A percentile compares a stretch with the other conserved stretches of the same genome.
These are phyloP conservation scores for Eupithecia abbreviata DNA, from an alignment of 2,888 invertebrate species.

Conservation along the genomic window DNA sequence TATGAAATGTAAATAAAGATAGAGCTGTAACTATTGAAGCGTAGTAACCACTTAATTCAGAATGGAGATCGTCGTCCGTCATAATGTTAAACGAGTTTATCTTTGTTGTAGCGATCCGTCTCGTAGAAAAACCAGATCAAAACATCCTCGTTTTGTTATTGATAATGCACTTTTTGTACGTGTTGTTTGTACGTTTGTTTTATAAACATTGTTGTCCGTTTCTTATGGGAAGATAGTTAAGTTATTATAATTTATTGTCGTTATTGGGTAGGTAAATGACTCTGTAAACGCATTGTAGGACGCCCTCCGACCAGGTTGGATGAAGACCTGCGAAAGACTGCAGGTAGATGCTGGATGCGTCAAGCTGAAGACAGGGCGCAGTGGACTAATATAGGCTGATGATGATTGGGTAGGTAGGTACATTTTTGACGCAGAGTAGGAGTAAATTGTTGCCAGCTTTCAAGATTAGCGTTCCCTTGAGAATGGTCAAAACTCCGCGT, in stretches of 20 bases:
- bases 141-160: slow-evolving; percentile 29
- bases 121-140: slow-evolving; percentile 26
- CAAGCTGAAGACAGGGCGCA: no score
- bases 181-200: slow-evolving; percentile 20
- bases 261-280: no score
- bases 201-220: slow-evolving; percentile 15
- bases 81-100: slow-evolving; percentile 1
- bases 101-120: slow-evolving; percentile 20
- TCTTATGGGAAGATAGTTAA: not conserved
- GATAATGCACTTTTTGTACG: slow-evolving; percentile 5
- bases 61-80: slow-evolving; percentile 23
- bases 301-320: no score
- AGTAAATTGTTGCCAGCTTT: not conserved
- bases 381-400: no score
- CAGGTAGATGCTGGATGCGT: no score
- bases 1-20: slow-evolving; percentile 34
- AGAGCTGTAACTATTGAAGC: slow-evolving; percentile 30
- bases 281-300: no score
- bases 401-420: not conserved
- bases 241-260: not conserved
- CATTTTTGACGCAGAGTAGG: not conserved
- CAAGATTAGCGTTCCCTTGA: not conserved
- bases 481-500: not conserved
- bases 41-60: slow-evolving; percentile 27
- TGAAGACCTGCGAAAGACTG: no score